phyloP scores from a whole-genome alignment of 2,888 invertebrate genomes.

The Scotopteryx bipunctaria region DNA sequence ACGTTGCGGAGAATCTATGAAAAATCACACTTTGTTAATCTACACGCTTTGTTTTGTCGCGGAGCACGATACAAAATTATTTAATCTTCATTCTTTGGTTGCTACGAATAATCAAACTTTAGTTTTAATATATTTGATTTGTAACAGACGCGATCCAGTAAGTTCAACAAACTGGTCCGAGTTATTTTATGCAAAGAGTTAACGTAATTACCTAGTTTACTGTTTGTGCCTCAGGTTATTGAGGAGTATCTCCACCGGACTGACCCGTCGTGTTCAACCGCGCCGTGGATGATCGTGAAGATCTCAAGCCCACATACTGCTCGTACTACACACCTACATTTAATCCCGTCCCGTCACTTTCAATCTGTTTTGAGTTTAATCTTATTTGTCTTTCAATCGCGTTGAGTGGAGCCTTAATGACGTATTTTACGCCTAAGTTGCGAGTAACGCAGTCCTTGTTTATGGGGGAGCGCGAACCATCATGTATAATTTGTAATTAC shows the following conservation, averaged over 20 bases:
- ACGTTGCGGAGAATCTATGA: constrained; percentile 10
- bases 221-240: no score
- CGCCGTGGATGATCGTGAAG: constrained; percentile 9
- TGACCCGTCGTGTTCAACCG: neutral
- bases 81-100: no score
- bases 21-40: neutral
- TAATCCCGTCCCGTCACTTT: constrained; percentile 9
- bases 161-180: no score
- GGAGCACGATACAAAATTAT: no score
- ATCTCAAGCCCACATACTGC: constrained; percentile 12
- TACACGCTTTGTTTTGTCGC: neutral
- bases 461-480: neutral
- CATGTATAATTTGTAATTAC: constrained; percentile 4
- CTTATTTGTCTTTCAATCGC: constrained; percentile 21
- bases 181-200: no score
- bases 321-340: no score
- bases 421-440: constrained; percentile 10
- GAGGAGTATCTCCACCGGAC: no score
- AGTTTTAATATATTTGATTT: neutral
- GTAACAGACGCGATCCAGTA: no score
- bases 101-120: no score
- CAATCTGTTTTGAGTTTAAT: constrained; percentile 20
- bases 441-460: neutral
- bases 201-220: no score
- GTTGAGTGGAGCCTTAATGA: constrained; percentile 7